phyloP scores from a whole-genome alignment of 2,113 vertebrate species.

The Corvus moneduloides region DNA sequence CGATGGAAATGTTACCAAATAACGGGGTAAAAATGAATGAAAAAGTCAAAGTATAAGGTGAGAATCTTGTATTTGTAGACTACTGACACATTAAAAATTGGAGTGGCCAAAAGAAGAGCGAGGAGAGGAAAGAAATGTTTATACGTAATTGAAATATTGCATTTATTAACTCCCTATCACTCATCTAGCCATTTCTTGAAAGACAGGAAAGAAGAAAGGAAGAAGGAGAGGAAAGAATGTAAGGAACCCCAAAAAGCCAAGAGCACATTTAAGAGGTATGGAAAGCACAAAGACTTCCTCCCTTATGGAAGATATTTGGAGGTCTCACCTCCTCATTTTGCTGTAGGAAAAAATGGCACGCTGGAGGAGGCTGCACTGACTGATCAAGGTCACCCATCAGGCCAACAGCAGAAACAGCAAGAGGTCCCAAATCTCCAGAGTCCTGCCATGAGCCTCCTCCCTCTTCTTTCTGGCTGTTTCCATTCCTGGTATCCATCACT shows the following conservation, averaged over 20 bases:
- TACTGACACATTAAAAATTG: not conserved
- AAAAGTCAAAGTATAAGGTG: not conserved
- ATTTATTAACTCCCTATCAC: not conserved
- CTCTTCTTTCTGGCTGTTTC: not conserved
- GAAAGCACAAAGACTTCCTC: not conserved
- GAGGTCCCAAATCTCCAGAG: not conserved
- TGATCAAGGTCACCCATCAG: not conserved
- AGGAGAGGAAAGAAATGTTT: not conserved
- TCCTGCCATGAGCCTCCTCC: not conserved
- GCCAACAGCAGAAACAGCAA: not conserved
- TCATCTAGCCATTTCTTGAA: not conserved
- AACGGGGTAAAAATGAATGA: not conserved
- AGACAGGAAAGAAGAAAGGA: not conserved
- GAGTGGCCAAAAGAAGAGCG: not conserved
- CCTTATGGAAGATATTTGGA: not conserved
- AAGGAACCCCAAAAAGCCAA: not conserved
- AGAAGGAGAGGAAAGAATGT: not conserved
- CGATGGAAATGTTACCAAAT: not conserved
- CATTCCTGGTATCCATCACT: not conserved
- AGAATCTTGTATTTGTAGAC: not conserved
- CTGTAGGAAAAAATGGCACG: not conserved
- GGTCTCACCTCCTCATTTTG: not conserved
- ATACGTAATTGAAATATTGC: not conserved
- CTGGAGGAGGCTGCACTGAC: not conserved
- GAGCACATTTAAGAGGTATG: rapidly evolving